A percentile compares a stretch with the other conserved stretches of the same genome.
These are phyloP conservation scores for Columba livia DNA, from an alignment of 2,113 vertebrate genomes.

Conservation along the genomic window DNA sequence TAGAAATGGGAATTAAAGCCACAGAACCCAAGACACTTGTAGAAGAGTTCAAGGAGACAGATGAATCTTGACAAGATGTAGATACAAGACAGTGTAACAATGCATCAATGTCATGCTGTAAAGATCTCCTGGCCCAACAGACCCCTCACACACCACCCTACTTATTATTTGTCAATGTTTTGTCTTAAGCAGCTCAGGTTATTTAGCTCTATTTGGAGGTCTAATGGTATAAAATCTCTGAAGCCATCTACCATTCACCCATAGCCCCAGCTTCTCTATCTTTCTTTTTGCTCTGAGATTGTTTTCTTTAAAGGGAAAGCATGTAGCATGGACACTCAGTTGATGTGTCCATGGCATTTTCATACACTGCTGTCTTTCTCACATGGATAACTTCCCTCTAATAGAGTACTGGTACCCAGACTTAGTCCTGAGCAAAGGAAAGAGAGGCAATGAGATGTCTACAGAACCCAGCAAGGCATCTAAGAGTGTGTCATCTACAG, in stretches of 20 bases:
- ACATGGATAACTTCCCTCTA: not conserved
- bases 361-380: not conserved
- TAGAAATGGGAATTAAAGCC: not conserved
- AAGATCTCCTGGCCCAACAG: not conserved
- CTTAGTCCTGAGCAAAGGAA: not conserved
- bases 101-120: not conserved
- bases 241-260: not conserved
- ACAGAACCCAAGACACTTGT: not conserved
- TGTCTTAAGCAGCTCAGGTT: not conserved
- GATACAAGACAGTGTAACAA: not conserved
- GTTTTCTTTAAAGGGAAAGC: not conserved
- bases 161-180: not conserved
- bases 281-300: not conserved
- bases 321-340: not conserved
- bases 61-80: not conserved
- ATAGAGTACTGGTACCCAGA: not conserved
- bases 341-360: not conserved
- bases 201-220: not conserved
- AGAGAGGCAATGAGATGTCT: not conserved
- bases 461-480: not conserved
- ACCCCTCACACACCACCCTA: not conserved
- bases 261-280: not conserved
- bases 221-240: not conserved
- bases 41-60: not conserved
- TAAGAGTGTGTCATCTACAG: not conserved